Evolutionary conservation across 2,888 invertebrate genomes (phyloP), one percentile per base, ranked within the genome.

Genomic region (Platycnemis pennipes): DNA sequence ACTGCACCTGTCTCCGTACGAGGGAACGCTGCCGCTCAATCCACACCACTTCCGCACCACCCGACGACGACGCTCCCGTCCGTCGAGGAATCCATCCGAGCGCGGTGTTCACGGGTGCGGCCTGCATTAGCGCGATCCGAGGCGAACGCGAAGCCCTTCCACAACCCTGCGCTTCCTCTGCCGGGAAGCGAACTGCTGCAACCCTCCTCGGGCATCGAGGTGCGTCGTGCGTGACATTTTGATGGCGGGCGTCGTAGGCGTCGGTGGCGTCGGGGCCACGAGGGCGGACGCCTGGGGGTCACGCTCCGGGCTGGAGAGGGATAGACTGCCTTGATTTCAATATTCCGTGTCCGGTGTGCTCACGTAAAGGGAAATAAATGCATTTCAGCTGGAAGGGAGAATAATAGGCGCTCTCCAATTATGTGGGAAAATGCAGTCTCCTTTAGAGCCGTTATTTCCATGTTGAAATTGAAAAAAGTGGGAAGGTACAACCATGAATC

Each of bases 161-260:
- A 26, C 37, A 37, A 37, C 63, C n/a, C 63, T 63, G 63, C 63
- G 11, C 13, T 77, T 2, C 2, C 77, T 13, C 77, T 77, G 63
- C 16, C 26, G 1, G 63, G n/a, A 63, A 63, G 26, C 26, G 22
- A 26, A 63, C 53, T 8, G 53, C 53, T 19, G 1, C 46, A 46
- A 13, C 53, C 4, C 2, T 19, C 63, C 63, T n/a, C 19, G 77
- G 31, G 77, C 77, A 77, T 26, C 37, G 49, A 16, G 22, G 77
- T 77, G 37, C 77, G 77, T 77, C 31, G 5, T 77, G 77, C 77
- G 77, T 77, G 77, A 77, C 77, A 77, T 77, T 77, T 31, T 77
- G n/a, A 77, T 77, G 77, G 11, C 37, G 77, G 77, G 26, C 63
- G 19, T 63, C n/a, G n/a, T n/a, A 49, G 49, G 49, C 49, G 19